Conservation (phyloP, 2,113 vertebrate species). For the Calyptomena viridis region DNA sequence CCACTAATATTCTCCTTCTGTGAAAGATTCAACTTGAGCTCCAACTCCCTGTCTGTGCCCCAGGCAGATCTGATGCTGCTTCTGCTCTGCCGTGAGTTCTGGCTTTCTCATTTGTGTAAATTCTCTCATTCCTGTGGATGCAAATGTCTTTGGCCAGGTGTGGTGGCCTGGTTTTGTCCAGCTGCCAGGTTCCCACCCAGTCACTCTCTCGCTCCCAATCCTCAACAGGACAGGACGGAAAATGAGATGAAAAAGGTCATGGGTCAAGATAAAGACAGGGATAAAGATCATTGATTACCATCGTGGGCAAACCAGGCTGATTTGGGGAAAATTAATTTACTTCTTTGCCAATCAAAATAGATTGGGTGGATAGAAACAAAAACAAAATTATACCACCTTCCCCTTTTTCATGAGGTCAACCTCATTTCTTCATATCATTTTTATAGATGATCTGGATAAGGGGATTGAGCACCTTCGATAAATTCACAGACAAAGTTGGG, state of each 20-base stretch:
- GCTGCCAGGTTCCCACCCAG: background rate
- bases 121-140: background rate
- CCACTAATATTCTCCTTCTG: background rate
- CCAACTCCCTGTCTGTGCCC: background rate
- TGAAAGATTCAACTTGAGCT: background rate
- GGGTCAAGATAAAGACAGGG: background rate
- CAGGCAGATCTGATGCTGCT: background rate
- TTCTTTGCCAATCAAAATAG: background rate
- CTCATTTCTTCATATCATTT: background rate
- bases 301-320: background rate
- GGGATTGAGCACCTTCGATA: background rate
- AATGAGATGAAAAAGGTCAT: background rate
- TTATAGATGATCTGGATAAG: background rate
- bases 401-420: background rate
- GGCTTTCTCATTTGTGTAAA: background rate
- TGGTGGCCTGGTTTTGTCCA: background rate
- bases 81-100: background rate
- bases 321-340: background rate
- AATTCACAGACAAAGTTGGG: background rate
- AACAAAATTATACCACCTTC: background rate
- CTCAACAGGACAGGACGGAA: background rate
- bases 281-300: background rate
- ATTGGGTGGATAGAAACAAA: background rate
- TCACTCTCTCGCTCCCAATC: background rate
- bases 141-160: background rate